Base-by-base conservation (phyloP, 2,888 invertebrate genomes). In the Spodoptera exigua region DNA sequence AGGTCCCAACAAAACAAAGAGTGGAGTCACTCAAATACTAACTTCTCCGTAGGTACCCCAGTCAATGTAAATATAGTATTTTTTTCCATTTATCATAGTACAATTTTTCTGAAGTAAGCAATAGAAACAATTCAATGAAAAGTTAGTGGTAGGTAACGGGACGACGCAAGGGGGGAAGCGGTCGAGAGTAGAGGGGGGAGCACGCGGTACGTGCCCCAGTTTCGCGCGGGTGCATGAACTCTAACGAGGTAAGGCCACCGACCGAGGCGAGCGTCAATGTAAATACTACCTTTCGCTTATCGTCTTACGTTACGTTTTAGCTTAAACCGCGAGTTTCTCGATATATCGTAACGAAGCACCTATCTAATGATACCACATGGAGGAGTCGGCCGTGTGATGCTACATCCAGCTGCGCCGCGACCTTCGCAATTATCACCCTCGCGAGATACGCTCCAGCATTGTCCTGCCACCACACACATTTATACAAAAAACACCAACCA, bases 161-260 rank as follows among this genome's bases (percentile, higher is more conserved):
- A 84, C 83, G 82, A 69, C 49, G 74, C 76, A 66, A 84, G 87
- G 85, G 17, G 82, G 85, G 81, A 73, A 78, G 77, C 71, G 76
- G 70, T 64, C 61, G 70, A 66, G 78, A 74, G 76, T 79, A 80
- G 83, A 74, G 85, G 84, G 88, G 85, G 85, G 83, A 77, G 84
- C 84, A 83, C 88, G 90, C 90, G 90, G 91, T 91, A 89, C 92
- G 90, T 93, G 94, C 86, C 94, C 94, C 82, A 94, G 93, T 94
- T 94, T 89, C 89, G 88, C 91, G 87, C 92, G 93, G 94, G 94
- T 94, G 91, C 87, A 94, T 92, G 94, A 93, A 93, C 94, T 92
- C 92, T 85, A 94, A 92, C 90, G 94, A 94, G 94, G 94, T 94
- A 92, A 94, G 94, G 94, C 94, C 94, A 92, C 93, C 93, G 93